A percentile compares a stretch with the other conserved stretches of the same genome.
Conservation (phyloP, 2,888 invertebrate species). For the Protophormia terraenovae region DNA sequence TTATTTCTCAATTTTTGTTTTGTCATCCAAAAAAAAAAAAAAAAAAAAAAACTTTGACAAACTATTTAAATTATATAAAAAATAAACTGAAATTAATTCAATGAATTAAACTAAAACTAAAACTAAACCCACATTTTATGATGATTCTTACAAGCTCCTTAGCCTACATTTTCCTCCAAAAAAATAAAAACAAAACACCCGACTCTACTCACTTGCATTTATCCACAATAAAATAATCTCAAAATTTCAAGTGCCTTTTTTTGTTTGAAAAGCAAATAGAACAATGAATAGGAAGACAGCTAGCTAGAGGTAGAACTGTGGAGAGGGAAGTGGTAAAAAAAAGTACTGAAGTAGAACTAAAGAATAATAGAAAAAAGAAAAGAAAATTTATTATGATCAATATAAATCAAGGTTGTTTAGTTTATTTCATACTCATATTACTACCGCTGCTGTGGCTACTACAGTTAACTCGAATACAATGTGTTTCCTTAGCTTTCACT, state of each 20-base stretch:
- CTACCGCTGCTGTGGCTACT: background rate
- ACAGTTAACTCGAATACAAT: background rate
- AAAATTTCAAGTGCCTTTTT: conserved; percentile 40
- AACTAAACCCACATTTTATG: conserved; percentile 37
- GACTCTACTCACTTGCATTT: background rate
- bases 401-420: conserved; percentile 51
- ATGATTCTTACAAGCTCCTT: conserved; percentile 35
- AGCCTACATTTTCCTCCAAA: conserved; percentile 34
- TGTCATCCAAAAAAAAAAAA: too few species aligned
- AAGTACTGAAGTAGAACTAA: background rate
- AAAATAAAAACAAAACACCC: background rate
- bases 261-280: conserved; percentile 31
- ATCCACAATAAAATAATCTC: conserved; percentile 37
- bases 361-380: background rate
- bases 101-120: conserved; percentile 47
- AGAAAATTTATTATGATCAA: conserved; percentile 9
- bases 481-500: background rate
- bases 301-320: background rate
- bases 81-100: conserved; percentile 44
- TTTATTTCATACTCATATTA: conserved; percentile 10
- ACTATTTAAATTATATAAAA: conserved; percentile 44
- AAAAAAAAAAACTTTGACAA: conserved; percentile 37
- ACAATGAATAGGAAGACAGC: conserved; percentile 21
- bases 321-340: background rate
- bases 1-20: background rate